Conservation (phyloP, 2,888 invertebrate genomes). For the Tetranychus truncatus region DNA sequence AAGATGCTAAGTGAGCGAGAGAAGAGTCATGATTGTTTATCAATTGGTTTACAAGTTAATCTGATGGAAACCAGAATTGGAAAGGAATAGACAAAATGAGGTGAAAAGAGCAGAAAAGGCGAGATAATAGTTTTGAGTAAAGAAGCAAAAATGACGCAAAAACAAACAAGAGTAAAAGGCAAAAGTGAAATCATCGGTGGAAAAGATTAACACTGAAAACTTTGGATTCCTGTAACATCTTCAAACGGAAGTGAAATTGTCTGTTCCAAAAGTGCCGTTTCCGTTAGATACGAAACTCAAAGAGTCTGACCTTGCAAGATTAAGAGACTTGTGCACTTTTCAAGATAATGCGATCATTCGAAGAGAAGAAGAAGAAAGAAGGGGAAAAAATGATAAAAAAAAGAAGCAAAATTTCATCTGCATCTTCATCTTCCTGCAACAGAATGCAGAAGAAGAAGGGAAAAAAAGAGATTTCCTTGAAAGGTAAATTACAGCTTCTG, state of each 20-base stretch:
- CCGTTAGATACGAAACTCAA: background rate
- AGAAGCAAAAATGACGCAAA: no score
- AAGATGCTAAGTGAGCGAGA: background rate
- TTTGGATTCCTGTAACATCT: background rate
- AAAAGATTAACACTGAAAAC: background rate
- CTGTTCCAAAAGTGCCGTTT: background rate
- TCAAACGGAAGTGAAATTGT: background rate
- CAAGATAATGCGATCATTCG: background rate
- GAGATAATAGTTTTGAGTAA: no score
- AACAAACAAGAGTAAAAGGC: no score
- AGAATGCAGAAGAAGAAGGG: background rate
- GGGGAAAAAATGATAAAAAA: no score
- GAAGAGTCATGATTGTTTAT: background rate
- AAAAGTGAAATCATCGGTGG: no score
- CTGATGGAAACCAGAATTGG: no score
- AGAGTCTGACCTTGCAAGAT: background rate
- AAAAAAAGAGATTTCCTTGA: slow-evolving; percentile 2
- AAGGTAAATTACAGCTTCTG: background rate
- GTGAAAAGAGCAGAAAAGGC: no score
- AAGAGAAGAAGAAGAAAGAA: no score
- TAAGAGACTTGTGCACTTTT: background rate
- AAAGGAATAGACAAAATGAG: no score
- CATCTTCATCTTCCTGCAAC: background rate
- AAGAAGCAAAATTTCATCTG: background rate
- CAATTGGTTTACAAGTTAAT: no score